Percentiles rank a stretch among this genome's conserved stretches.
These are phyloP conservation scores for Blennius ocellaris DNA, from an alignment of 2,113 vertebrate genomes.

Conservation along the genomic window DNA sequence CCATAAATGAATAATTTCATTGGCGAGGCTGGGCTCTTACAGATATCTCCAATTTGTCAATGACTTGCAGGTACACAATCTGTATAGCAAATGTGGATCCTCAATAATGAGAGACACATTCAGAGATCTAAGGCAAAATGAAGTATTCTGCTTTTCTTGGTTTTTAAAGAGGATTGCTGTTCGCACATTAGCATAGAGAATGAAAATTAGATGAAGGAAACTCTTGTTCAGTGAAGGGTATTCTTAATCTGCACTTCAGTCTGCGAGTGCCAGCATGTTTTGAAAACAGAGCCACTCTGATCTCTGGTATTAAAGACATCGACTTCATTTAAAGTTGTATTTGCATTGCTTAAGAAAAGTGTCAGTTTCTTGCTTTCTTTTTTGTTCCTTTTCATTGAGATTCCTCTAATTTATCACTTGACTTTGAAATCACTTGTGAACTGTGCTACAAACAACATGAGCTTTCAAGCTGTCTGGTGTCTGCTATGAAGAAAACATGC, in stretches of 20 bases:
- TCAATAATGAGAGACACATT: not conserved
- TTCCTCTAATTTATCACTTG: conserved; percentile 29
- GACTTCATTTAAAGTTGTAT: conserved; percentile 17
- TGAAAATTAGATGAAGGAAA: conserved; percentile 34
- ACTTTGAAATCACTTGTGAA: conserved; percentile 32
- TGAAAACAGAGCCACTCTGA: conserved; percentile 30
- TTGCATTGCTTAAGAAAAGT: conserved; percentile 10
- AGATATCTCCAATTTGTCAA: conserved; percentile 14
- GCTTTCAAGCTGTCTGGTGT: conserved; percentile 24
- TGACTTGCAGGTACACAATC: conserved; percentile 6
- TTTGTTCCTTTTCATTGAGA: conserved; percentile 3
- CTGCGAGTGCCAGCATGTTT: conserved; percentile 12
- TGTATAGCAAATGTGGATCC: conserved; percentile 35
- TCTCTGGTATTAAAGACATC: conserved; percentile 9
- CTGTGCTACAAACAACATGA: conserved; percentile 9
- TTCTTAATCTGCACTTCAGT: conserved; percentile 23
- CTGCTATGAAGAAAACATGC: conserved; percentile 13
- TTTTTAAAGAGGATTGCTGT: not conserved
- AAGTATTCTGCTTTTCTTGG: not conserved
- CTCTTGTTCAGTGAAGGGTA: conserved; percentile 35
- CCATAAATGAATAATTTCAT: conserved; percentile 61
- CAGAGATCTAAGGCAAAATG: not conserved
- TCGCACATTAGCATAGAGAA: conserved; percentile 18
- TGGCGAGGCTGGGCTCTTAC: conserved; percentile 19
- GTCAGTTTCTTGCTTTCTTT: not conserved